Evolutionary conservation across 1,140 invertebrate species (phyloP), one percentile per base, ranked within the genome.

Genomic region (Philopotamus ludificatus): DNA sequence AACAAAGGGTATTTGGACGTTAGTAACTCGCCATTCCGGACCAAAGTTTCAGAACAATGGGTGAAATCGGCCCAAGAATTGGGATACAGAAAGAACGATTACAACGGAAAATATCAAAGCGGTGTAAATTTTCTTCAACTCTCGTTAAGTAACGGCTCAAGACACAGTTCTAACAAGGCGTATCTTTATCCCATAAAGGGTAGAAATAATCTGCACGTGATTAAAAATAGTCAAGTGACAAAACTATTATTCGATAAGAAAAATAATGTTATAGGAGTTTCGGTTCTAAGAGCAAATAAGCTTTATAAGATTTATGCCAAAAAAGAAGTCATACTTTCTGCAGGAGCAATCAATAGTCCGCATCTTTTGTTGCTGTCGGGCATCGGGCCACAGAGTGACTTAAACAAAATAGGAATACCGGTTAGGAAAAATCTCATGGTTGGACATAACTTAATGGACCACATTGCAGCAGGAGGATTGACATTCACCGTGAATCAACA

Each of bases 361-460:
- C 89, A 92, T 69, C 68, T 94, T 1, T 76, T 94, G 1, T 92
- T 94, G 89, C 71, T 93, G 0, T 91, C 89, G 1, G 92, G 92
- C 1, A 82, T 94, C 15, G 92, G 92, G 8, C 90, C 90, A 0
- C 82, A 74, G 20, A 76, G 85, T 41, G 89, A 94, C 74, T 77
- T 94, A 10, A 72, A 77, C 34, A 72, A 81, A 12, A 67, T 85
- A 39, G 81, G 80, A n/a, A 87, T 91, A 25, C 79, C 82, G 1
- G 81, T 88, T 0, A 63, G 89, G 1, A 82, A 84, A 63, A 86
- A 94, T 79, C 80, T 90, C 15, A 87, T 83, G n/a, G 90, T 92
- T 2, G 90, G 90, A 1, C 84, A 85, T 51, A 92, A 92, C 73
- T 74, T 92, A 2, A 89, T 90, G 82, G 91, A 93, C 74, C 91